A percentile compares a stretch with the other conserved stretches of the same genome.
These are phyloP conservation scores for Argynnis bischoffii DNA, from an alignment of 2,888 invertebrate genomes.

Conservation along the genomic window DNA sequence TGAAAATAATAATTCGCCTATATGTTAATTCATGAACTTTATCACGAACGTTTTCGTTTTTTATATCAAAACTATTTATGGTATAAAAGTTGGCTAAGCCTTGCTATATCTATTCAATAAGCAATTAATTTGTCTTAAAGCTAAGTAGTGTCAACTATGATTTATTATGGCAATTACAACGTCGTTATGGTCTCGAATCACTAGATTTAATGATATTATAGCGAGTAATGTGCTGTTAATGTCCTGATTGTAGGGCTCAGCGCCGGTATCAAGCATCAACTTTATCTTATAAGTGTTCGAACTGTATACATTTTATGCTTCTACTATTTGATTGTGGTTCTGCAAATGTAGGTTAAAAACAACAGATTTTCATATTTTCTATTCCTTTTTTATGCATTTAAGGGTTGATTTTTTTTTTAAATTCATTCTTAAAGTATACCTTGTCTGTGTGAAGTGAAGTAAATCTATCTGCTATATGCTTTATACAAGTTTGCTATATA, in stretches of 20 bases:
- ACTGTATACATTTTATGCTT: neutral
- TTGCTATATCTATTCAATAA: neutral
- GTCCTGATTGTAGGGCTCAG: neutral
- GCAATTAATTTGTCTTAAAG: neutral
- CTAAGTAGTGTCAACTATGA: slow-evolving; percentile 1
- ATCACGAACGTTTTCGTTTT: no score
- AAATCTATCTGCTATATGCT: no score
- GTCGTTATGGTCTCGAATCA: neutral
- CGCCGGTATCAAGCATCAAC: neutral
- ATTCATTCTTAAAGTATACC: no score
- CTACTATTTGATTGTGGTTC: neutral
- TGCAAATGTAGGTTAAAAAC: no score
- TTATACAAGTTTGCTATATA: no score
- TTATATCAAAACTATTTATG: no score
- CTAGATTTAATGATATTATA: slow-evolving; percentile 1
- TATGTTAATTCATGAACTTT: no score
- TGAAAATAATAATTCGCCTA: no score
- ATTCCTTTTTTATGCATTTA: no score
- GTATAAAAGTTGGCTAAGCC: neutral
- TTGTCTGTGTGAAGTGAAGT: no score
- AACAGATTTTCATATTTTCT: no score
- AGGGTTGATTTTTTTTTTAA: no score
- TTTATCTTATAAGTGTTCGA: neutral
- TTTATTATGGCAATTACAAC: slow-evolving; percentile 4
- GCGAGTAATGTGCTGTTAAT: slow-evolving; percentile 16